Evolutionary conservation across 2,113 vertebrate genomes (phyloP), one percentile per base, ranked within the genome.

Genomic region (Albula glossodonta): DNA sequence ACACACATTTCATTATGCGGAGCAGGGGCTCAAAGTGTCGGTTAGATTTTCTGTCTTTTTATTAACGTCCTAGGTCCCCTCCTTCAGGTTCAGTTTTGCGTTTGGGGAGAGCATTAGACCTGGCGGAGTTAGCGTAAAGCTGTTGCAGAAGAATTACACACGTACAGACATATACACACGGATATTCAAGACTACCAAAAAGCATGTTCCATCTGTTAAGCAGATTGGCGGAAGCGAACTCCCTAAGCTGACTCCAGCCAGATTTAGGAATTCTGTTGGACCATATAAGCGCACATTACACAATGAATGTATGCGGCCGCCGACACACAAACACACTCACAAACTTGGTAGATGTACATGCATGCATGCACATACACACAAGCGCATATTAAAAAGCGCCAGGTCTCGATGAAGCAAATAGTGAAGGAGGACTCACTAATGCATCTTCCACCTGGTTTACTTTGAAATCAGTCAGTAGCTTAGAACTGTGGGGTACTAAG

Each of bases 1-100:
- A 91, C 90, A 92, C 87, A 90, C 93, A 89, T 90, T 93, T 93
- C 90, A 85, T 90, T 91, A 83, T 90, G 90, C 90, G 87, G 81
- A 88, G 89, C 87, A 88, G 88, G 86, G 85, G 90, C 87, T 89
- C 87, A 90, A 88, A 92, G 79, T 91, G 92, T 87, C 91, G 92
- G 91, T 88, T 84, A 57, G 48, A 50, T 79, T 31, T 22, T 31
- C 41, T 19, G 12, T 56, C 25, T 84, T 78, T 1, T 60, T 25
- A 83, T 80, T 77, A 86, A 83, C 80, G 80, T 83, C 78, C 84
- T 63, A 84, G 1, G 51, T 83, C 80, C 86, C 77, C 83, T 81
- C 78, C 84, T 85, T 63, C 31, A 41, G 56, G n/a, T 53, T 85
- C 41, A 48, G 31, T 56, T 15, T 25, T 57, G 10, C 17, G 17